These are phyloP conservation scores for Eospalax fontanierii DNA, from an alignment of 2,797 vertebrate species.

Conservation along the genomic window DNA sequence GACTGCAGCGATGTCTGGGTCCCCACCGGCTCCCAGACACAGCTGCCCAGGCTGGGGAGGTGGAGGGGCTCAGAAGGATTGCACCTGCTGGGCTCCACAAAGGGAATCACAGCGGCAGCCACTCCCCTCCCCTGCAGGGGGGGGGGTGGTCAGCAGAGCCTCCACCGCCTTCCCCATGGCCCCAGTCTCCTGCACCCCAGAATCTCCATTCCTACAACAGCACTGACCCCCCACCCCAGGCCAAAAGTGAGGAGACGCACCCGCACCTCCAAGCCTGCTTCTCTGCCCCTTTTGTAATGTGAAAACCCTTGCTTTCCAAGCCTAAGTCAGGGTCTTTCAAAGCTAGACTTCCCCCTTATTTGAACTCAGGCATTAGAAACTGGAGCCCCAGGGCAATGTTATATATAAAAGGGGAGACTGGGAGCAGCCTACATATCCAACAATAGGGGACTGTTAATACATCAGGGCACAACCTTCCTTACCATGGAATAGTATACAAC, in stretches of 20 bases:
- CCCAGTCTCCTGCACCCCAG: no score
- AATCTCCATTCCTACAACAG: not conserved
- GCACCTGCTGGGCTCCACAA: not conserved
- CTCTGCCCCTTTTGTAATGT: not conserved
- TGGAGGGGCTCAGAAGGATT: not conserved
- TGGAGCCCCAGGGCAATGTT: not conserved
- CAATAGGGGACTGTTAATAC: not conserved
- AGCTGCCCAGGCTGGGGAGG: conserved; percentile 66
- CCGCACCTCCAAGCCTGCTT: not conserved
- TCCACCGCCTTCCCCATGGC: not conserved
- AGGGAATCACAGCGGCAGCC: not conserved
- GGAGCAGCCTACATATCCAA: not conserved
- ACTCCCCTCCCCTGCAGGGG: accelerated
- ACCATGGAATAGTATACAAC: not conserved
- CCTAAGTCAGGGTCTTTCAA: not conserved
- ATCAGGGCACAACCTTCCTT: not conserved
- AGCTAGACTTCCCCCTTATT: not conserved
- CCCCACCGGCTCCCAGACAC: not conserved
- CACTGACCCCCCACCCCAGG: not conserved
- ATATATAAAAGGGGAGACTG: not conserved
- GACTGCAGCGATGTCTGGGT: not conserved
- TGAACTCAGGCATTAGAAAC: not conserved
- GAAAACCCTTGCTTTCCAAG: not conserved
- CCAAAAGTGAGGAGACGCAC: not conserved
- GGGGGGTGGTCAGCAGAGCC: no score